These are phyloP conservation scores for Ecliptopera silaceata DNA, from an alignment of 2,888 invertebrate species.

Conservation along the genomic window DNA sequence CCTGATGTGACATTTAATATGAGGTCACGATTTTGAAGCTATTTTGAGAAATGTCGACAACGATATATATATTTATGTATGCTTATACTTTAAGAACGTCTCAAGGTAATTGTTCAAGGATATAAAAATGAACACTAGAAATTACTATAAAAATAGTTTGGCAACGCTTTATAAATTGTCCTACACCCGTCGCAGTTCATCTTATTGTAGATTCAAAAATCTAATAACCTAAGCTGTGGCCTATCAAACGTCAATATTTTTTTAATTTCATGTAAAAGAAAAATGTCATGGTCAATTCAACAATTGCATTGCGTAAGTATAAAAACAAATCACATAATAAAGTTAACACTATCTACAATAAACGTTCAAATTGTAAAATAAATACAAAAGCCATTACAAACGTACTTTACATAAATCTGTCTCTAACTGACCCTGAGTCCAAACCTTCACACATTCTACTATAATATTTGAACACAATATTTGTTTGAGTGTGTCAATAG, in stretches of 20 bases:
- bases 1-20: slow-evolving; percentile 72
- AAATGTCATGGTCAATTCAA: too few species aligned
- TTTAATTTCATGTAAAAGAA: too few species aligned
- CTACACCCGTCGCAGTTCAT: too few species aligned
- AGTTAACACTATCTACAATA: slow-evolving; percentile 11
- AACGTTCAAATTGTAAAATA: slow-evolving; percentile 27
- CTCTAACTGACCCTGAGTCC: slow-evolving; percentile 50
- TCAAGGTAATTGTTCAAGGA: too few species aligned
- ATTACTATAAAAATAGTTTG: too few species aligned
- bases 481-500: slow-evolving; percentile 37
- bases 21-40: slow-evolving; percentile 56
- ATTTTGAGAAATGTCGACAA: background rate
- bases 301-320: background rate
- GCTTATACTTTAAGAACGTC: too few species aligned
- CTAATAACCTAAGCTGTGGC: too few species aligned
- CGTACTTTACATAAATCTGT: slow-evolving; percentile 47
- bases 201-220: too few species aligned
- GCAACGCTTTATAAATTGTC: too few species aligned
- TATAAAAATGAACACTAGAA: too few species aligned
- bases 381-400: slow-evolving; percentile 38
- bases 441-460: slow-evolving; percentile 67
- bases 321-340: slow-evolving; percentile 6
- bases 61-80: too few species aligned
- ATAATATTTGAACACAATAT: slow-evolving; percentile 46
- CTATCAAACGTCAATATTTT: too few species aligned